Percentiles rank a stretch among this genome's conserved stretches.
Evolutionary conservation across 2,113 vertebrate species (phyloP).

Genomic region (Pontoporia blainvillei): DNA sequence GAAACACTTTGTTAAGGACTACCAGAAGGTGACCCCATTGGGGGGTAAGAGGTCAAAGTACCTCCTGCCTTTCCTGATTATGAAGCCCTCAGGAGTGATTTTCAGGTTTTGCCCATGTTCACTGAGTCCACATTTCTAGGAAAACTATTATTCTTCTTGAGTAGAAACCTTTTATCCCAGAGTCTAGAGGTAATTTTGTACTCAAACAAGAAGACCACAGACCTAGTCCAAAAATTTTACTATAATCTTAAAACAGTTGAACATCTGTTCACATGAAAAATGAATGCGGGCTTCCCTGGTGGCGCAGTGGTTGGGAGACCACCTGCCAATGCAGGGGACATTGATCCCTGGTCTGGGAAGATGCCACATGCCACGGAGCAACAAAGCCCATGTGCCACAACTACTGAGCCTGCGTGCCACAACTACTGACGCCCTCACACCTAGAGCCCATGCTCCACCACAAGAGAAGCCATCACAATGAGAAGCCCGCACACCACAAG

Average conservation of each 20-base stretch:
- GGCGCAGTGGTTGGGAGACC: too few relatives aligned
- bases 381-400: too few relatives aligned
- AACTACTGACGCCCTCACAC: too few relatives aligned
- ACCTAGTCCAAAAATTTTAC: neutral
- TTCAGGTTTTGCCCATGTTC: neutral
- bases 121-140: neutral
- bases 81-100: neutral
- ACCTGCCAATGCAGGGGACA: too few relatives aligned
- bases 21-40: neutral
- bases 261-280: conserved; percentile 5
- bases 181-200: neutral
- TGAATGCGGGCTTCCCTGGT: neutral
- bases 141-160: neutral
- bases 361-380: too few relatives aligned
- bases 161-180: neutral
- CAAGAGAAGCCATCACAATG: too few relatives aligned
- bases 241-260: conserved; percentile 1
- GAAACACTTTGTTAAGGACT: neutral
- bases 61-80: neutral
- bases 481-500: too few relatives aligned
- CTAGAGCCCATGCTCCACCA: too few relatives aligned
- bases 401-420: too few relatives aligned
- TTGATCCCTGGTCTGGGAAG: too few relatives aligned
- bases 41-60: neutral
- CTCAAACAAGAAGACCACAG: neutral